Percentiles rank a stretch among this genome's conserved stretches.
Evolutionary conservation across 2,113 vertebrate genomes (phyloP).

Genomic region (Daboia siamensis): DNA sequence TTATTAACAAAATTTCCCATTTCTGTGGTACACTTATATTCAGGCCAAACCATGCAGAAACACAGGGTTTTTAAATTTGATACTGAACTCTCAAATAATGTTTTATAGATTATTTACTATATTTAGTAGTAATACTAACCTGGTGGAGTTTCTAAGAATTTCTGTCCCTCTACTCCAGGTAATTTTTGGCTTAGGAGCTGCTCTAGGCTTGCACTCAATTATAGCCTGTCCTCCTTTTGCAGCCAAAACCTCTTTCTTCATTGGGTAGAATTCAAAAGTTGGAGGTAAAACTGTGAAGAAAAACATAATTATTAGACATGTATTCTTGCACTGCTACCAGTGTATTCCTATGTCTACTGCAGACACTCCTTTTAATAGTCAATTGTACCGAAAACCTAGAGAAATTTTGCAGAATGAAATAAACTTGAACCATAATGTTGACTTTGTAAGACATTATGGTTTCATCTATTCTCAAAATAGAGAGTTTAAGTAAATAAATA

Average conservation of each 20-base stretch:
- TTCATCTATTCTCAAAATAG: background rate
- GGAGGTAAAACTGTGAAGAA: slow-evolving; percentile 80
- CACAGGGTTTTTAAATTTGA: no score
- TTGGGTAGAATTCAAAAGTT: slow-evolving; percentile 87
- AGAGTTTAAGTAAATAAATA: background rate
- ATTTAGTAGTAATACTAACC: slow-evolving; percentile 70
- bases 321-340: background rate
- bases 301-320: slow-evolving; percentile 30
- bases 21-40: background rate
- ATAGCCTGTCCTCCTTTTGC: slow-evolving; percentile 86
- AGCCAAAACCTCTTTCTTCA: slow-evolving; percentile 84
- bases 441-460: background rate
- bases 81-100: background rate
- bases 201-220: slow-evolving; percentile 91
- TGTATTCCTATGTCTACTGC: background rate
- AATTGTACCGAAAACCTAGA: background rate
- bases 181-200: slow-evolving; percentile 85
- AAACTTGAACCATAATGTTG: background rate
- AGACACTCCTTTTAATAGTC: background rate
- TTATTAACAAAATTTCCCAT: background rate
- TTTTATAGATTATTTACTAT: background rate
- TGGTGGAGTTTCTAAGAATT: slow-evolving; percentile 85
- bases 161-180: slow-evolving; percentile 96
- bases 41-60: background rate
- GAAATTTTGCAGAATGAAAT: background rate